These are phyloP conservation scores for Plutella xylostella DNA, from an alignment of 2,888 invertebrate species.

Conservation along the genomic window DNA sequence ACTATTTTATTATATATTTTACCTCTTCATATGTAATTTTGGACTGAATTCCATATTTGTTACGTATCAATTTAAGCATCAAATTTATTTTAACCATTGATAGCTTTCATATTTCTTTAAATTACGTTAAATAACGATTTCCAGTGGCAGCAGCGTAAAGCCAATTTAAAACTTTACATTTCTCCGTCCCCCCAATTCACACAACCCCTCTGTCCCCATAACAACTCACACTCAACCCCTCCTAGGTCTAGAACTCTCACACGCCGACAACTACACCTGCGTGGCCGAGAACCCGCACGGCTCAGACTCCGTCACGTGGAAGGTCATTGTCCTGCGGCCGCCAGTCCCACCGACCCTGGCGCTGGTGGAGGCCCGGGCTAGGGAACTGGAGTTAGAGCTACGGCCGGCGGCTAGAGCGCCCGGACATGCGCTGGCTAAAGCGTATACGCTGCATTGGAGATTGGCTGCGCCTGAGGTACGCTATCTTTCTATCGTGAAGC, in stretches of 20 bases:
- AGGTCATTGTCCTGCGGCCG: constrained; percentile 80
- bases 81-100: not conserved
- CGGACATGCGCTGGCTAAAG: constrained; percentile 60
- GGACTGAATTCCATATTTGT: too few relatives aligned
- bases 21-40: too few relatives aligned
- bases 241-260: constrained; percentile 77
- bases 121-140: too few relatives aligned
- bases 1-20: too few relatives aligned
- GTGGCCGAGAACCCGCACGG: constrained; percentile 86
- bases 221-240: too few relatives aligned
- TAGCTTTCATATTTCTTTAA: too few relatives aligned
- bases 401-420: constrained; percentile 43
- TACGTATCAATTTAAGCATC: too few relatives aligned
- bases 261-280: constrained; percentile 85
- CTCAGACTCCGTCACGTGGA: constrained; percentile 84
- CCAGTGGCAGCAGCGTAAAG: too few relatives aligned
- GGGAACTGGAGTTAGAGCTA: constrained; percentile 53
- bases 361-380: constrained; percentile 55
- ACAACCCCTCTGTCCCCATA: too few relatives aligned
- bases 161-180: too few relatives aligned
- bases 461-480: constrained; percentile 78
- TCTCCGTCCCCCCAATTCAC: too few relatives aligned
- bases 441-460: constrained; percentile 77
- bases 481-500: too few relatives aligned
- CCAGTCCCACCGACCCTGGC: constrained; percentile 77